Evolutionary conservation across 2,888 invertebrate species (phyloP).

Genomic region (Melinaea menophilus): DNA sequence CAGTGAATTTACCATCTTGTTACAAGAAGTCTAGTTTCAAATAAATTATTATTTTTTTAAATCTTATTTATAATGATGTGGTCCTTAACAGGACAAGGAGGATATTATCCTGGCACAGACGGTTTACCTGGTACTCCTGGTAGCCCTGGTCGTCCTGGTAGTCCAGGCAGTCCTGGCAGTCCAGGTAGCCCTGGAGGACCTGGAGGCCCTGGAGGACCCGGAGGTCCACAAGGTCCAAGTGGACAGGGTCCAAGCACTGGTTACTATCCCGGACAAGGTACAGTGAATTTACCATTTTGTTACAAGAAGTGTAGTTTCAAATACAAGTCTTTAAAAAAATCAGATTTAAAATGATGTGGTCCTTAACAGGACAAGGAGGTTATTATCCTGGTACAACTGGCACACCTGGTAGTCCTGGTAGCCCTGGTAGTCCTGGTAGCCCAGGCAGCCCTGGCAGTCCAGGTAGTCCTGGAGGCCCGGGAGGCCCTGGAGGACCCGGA

Average conservation of each 20-base stretch:
- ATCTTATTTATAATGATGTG: too few species aligned
- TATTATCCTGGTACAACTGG: constrained; percentile 36
- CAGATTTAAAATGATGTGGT: not conserved
- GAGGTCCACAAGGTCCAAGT: constrained; percentile 41
- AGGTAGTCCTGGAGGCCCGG: constrained; percentile 39
- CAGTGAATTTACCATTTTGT: not conserved
- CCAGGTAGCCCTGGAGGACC: constrained; percentile 31
- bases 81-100: constrained; percentile 37
- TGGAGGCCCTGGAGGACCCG: constrained; percentile 34
- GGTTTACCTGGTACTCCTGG: constrained; percentile 21
- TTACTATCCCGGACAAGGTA: constrained; percentile 43
- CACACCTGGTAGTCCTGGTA: constrained; percentile 17
- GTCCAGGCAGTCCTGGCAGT: constrained; percentile 12
- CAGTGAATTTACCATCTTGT: not conserved
- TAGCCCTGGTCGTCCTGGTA: constrained; percentile 30
- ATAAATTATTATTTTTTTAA: too few species aligned
- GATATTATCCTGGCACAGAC: constrained; percentile 51
- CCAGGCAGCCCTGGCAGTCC: constrained; percentile 35
- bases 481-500: constrained; percentile 45
- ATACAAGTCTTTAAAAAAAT: not conserved
- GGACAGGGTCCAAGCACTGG: constrained; percentile 30
- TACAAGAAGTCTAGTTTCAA: too few species aligned
- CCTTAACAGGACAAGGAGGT: constrained; percentile 28
- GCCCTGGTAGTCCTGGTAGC: constrained; percentile 37
- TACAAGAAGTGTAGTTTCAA: too few species aligned